Evolutionary conservation across 2,113 vertebrate species (phyloP).

Genomic region (Lagenorhynchus albirostris): DNA sequence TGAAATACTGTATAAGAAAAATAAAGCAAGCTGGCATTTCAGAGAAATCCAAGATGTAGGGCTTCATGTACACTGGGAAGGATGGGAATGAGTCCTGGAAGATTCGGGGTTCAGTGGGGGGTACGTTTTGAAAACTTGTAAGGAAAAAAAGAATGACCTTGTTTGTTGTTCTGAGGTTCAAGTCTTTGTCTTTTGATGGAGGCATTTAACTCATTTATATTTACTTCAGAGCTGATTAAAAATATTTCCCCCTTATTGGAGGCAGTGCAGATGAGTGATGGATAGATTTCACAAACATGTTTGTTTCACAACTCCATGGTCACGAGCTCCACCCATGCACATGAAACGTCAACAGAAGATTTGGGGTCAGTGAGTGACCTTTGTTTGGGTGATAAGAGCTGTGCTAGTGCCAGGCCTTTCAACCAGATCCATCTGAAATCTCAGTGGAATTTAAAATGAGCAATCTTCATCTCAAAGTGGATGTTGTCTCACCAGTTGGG

Average conservation of each 20-base stretch:
- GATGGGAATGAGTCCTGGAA: neutral
- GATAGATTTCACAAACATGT: neutral
- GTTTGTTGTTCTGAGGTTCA: neutral
- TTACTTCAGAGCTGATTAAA: neutral
- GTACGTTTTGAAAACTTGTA: neutral
- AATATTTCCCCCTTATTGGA: neutral
- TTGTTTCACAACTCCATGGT: accelerated
- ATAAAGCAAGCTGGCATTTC: neutral
- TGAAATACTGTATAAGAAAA: neutral
- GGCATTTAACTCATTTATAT: neutral
- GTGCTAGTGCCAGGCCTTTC: neutral
- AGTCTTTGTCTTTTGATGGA: neutral
- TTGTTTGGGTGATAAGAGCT: too few species aligned
- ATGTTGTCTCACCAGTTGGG: neutral
- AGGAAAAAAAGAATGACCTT: neutral
- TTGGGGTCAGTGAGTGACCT: neutral
- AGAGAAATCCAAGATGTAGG: neutral
- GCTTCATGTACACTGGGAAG: neutral
- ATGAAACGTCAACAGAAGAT: neutral
- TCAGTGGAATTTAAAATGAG: neutral
- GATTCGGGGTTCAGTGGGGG: neutral
- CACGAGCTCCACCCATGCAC: neutral
- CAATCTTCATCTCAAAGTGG: neutral
- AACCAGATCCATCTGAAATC: neutral
- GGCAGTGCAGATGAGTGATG: neutral